phyloP scores from a whole-genome alignment of 2,113 vertebrate species.

The Tamias sibiricus region DNA sequence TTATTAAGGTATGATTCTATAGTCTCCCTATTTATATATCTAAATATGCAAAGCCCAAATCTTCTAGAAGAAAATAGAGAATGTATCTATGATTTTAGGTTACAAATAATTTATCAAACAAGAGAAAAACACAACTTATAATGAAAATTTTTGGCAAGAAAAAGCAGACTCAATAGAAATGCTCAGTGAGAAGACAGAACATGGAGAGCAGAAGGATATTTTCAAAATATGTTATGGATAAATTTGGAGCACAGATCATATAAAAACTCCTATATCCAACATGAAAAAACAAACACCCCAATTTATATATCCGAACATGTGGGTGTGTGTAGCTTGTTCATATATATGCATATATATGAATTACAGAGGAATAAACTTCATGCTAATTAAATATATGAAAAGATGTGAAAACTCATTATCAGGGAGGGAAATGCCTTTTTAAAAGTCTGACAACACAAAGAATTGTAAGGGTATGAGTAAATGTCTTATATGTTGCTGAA shows the following conservation, averaged over 20 bases:
- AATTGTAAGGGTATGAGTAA: background rate
- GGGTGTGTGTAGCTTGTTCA: background rate
- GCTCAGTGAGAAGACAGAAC: background rate
- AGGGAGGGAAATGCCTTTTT: background rate
- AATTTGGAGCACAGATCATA: background rate
- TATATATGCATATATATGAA: background rate
- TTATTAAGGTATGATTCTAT: background rate
- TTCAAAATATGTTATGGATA: background rate
- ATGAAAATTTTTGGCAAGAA: background rate
- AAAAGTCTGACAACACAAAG: background rate
- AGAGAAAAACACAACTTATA: background rate
- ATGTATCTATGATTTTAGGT: background rate
- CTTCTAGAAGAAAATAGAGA: background rate
- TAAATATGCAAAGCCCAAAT: background rate
- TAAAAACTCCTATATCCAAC: background rate
- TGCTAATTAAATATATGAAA: background rate
- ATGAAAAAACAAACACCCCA: background rate
- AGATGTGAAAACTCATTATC: background rate
- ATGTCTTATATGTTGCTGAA: background rate
- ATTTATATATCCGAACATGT: background rate
- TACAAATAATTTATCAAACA: background rate
- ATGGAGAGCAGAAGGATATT: background rate
- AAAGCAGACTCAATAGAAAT: background rate
- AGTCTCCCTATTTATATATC: background rate
- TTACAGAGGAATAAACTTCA: background rate